These are phyloP conservation scores for Drosophila stalkeri DNA, from an alignment of 2,888 invertebrate genomes.

Conservation along the genomic window DNA sequence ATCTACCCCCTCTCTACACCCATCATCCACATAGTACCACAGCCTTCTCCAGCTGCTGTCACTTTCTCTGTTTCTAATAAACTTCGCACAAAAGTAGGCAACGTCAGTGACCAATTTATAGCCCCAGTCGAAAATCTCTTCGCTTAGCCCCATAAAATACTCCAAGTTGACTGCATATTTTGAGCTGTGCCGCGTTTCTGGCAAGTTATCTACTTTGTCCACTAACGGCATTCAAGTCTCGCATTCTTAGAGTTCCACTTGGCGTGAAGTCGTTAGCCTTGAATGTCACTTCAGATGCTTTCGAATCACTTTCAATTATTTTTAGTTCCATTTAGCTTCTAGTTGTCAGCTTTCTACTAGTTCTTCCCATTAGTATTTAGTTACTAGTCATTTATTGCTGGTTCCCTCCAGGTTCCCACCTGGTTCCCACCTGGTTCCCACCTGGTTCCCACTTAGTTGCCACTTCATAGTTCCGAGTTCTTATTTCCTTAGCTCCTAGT, in stretches of 20 bases:
- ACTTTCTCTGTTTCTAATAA: slow-evolving; percentile 28
- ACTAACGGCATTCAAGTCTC: neutral
- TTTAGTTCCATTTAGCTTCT: neutral
- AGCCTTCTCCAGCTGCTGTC: slow-evolving; percentile 20
- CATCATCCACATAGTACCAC: neutral
- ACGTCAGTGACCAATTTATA: slow-evolving; percentile 50
- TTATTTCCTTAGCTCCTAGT: neutral
- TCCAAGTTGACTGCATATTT: neutral
- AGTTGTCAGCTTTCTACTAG: neutral
- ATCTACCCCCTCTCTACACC: neutral
- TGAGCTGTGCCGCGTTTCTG: neutral
- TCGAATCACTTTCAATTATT: neutral
- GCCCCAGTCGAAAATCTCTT: neutral
- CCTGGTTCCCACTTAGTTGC: no score
- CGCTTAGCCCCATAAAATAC: neutral
- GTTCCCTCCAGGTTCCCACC: neutral
- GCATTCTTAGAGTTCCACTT: neutral
- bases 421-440: neutral
- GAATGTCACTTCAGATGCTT: neutral
- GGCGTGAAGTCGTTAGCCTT: neutral
- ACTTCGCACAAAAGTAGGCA: slow-evolving; percentile 46
- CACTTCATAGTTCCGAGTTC: neutral
- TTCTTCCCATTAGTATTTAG: neutral
- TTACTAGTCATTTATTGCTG: neutral
- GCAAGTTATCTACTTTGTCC: neutral